Base-by-base conservation (phyloP, 2,888 invertebrate genomes). In the Mamestra brassicae region DNA sequence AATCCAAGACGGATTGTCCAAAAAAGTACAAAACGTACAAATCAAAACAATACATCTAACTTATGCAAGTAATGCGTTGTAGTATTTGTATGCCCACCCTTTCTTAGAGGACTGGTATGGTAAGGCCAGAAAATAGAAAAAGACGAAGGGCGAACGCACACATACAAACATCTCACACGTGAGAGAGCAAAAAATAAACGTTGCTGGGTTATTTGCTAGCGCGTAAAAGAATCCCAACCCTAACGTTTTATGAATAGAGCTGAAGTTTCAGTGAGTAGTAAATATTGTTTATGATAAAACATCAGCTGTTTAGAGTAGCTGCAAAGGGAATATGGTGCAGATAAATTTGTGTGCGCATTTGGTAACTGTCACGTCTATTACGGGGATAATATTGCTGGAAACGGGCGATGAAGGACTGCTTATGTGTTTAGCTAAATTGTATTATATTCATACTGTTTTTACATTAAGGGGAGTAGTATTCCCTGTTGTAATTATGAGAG, bases 291-390 rank as follows among this genome's bases (percentile, higher is more conserved):
- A 87, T 88, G 89, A 89, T 90, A 87, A 85, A 88, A 89, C 84
- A 91, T 91, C 91, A 91, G 91, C 91, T 91, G 91, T 91, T 91
- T 90, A 85, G 87, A 87, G 85, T 88, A 83, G 85, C 87, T 85
- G 84, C 88, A 85, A 83, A 86, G 85, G 88, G 89, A 88, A 87
- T 88, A 88, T 88, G 87, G 88, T 87, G 85, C 86, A 86, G 89
- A 89, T 90, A 90, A 89, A 89, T 89, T 88, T 88, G 86, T 87
- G 87, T 85, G 88, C 90, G 86, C 89, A 90, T 90, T 90, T 90
- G 88, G 87, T 87, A 86, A 86, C 86, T 86, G 87, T 87, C 87
- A 82, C 72, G 77, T 78, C 73, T 87, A 82, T 82, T 85, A 81
- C 74, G 68, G 67, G 77, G 77, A 83, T 86, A 86, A 84, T 87